Conservation (phyloP, 1,140 invertebrate genomes). For the Euwallacea similis region DNA sequence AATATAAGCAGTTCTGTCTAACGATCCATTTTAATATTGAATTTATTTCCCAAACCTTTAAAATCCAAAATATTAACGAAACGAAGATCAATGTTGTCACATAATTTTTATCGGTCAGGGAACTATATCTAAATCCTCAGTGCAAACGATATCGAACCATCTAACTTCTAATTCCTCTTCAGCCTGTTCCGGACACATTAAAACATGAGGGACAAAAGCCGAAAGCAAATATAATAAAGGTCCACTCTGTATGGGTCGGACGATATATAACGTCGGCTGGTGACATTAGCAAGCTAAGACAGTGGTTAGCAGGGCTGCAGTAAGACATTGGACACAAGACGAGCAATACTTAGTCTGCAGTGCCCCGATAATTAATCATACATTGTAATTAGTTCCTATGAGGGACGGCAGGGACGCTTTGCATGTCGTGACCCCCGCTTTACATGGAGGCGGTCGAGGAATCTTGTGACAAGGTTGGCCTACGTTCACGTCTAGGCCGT, state of each 20-base stretch:
- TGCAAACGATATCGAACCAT: too few relatives aligned
- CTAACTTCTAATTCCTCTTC: neutral
- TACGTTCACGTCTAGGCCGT: slow-evolving; percentile 17
- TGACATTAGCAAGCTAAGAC: slow-evolving; percentile 54
- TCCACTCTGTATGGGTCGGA: slow-evolving; percentile 34
- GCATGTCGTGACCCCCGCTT: slow-evolving; percentile 39
- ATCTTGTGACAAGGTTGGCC: slow-evolving; percentile 20
- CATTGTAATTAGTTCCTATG: slow-evolving; percentile 54
- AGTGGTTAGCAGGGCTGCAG: slow-evolving; percentile 51
- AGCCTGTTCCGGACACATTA: slow-evolving; percentile 27
- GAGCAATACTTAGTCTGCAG: slow-evolving; percentile 49
- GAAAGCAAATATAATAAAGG: slow-evolving; percentile 20
- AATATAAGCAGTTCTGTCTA: too few relatives aligned
- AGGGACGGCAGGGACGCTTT: slow-evolving; percentile 41
- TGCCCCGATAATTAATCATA: slow-evolving; percentile 54
- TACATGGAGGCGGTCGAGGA: slow-evolving; percentile 22
- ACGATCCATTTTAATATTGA: too few relatives aligned
- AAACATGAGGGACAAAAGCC: slow-evolving; percentile 13
- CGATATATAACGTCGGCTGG: slow-evolving; percentile 43
- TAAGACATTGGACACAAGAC: slow-evolving; percentile 52
- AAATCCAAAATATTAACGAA: too few relatives aligned
- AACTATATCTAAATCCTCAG: too few relatives aligned
- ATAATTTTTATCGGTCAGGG: too few relatives aligned
- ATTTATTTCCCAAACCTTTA: too few relatives aligned
- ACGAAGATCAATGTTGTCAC: too few relatives aligned